These are phyloP conservation scores for Chloroclystis v-ata DNA, from an alignment of 2,888 invertebrate species.

Conservation along the genomic window DNA sequence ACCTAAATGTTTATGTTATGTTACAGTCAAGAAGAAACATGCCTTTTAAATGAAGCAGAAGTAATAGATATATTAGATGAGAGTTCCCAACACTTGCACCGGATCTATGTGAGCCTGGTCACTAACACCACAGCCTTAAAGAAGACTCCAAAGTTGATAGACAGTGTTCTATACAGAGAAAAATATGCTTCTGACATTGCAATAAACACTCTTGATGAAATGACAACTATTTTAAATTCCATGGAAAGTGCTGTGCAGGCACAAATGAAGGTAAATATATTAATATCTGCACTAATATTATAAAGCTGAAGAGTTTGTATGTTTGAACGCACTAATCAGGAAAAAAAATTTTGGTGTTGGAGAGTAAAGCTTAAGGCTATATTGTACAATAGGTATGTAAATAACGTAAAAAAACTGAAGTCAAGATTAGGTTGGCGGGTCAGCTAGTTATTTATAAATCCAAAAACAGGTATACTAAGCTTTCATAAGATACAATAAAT, in stretches of 20 bases:
- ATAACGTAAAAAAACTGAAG: too few relatives aligned
- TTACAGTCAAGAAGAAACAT: conserved; percentile 15
- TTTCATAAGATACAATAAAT: too few relatives aligned
- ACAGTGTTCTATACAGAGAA: conserved; percentile 58
- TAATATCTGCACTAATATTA: too few relatives aligned
- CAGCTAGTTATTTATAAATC: too few relatives aligned
- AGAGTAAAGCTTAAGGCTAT: too few relatives aligned
- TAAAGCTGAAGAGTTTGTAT: too few relatives aligned
- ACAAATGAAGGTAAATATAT: conserved; percentile 54
- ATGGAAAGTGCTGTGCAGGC: conserved; percentile 61
- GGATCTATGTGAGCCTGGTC: conserved; percentile 62
- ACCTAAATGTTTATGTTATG: too few relatives aligned
- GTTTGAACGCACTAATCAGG: too few relatives aligned
- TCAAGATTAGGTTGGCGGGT: too few relatives aligned
- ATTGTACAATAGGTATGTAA: too few relatives aligned
- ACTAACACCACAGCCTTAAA: conserved; percentile 59
- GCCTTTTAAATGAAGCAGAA: conserved; percentile 41
- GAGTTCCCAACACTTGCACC: conserved; percentile 61
- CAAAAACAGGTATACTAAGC: too few relatives aligned
- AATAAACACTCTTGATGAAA: conserved; percentile 55
- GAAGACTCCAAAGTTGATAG: conserved; percentile 52
- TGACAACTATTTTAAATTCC: conserved; percentile 56
- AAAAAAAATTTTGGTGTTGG: too few relatives aligned
- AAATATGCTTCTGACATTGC: conserved; percentile 67
- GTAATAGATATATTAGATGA: conserved; percentile 61